Conservation (phyloP, 2,888 invertebrate genomes). For the Neoaliturus tenellus region DNA sequence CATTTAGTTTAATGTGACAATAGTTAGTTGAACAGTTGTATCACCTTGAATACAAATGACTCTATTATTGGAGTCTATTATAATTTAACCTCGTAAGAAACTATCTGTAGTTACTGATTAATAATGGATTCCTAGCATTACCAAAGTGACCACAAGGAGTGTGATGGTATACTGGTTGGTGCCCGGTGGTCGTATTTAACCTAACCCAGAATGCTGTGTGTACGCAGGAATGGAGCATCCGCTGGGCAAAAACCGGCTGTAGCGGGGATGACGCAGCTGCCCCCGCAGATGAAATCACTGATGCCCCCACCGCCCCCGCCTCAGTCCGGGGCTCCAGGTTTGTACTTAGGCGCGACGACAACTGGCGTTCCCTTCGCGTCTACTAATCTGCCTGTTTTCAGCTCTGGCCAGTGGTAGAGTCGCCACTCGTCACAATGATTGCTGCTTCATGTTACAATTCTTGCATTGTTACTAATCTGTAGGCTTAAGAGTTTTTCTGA, state of each 20-base stretch:
- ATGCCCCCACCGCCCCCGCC: slow-evolving; percentile 67
- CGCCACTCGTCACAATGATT: background rate
- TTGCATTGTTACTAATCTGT: no score
- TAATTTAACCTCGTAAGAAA: no score
- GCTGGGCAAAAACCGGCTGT: background rate
- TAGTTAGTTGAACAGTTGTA: no score
- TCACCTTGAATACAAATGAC: no score
- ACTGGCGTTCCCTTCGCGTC: slow-evolving; percentile 46
- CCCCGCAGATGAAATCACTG: slow-evolving; percentile 63
- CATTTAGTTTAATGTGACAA: no score
- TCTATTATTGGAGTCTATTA: no score
- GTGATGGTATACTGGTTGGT: background rate
- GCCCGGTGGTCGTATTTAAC: background rate
- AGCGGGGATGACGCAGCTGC: slow-evolving; percentile 41
- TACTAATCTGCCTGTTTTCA: slow-evolving; percentile 36
- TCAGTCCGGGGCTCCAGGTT: slow-evolving; percentile 65
- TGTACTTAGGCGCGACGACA: slow-evolving; percentile 59
- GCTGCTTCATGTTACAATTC: no score
- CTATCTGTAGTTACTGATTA: no score
- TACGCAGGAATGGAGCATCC: slow-evolving; percentile 16
- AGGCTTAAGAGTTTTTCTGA: no score
- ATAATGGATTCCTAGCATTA: background rate
- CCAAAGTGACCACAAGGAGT: slow-evolving; percentile 4
- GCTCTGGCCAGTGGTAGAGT: background rate
- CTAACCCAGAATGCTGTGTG: slow-evolving; percentile 12